Percentiles rank a stretch among this genome's conserved stretches.
Conservation (phyloP, 1,140 invertebrate genomes). For the Prorops nasuta region DNA sequence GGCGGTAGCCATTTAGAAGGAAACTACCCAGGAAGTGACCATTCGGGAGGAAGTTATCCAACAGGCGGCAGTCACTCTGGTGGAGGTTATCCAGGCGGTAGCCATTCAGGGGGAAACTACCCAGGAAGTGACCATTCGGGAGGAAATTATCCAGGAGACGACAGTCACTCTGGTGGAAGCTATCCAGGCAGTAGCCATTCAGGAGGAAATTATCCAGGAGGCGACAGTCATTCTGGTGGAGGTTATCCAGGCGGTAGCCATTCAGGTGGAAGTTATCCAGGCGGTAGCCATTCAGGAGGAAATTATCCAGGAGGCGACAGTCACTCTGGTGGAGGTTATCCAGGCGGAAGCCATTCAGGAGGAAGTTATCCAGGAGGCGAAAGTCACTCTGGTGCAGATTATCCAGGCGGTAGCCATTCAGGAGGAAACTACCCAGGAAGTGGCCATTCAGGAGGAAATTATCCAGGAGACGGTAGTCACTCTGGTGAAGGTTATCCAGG, state of each 20-base stretch:
- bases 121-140: neutral
- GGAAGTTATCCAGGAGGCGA: no score
- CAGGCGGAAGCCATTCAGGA: no score
- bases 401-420: conserved; percentile 1
- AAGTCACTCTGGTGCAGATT: neutral
- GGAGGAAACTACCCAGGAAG: neutral
- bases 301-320: neutral
- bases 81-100: conserved; percentile 4
- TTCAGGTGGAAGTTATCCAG: neutral
- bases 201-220: neutral
- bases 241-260: neutral
- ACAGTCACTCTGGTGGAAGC: neutral
- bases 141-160: neutral
- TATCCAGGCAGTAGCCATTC: conserved; percentile 2
- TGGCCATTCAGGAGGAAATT: neutral
- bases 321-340: no score
- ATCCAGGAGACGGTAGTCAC: neutral
- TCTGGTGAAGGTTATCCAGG: neutral
- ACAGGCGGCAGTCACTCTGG: conserved; percentile 3
- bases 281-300: conserved; percentile 2
- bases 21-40: neutral
- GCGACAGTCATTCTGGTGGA: conserved; percentile 6
- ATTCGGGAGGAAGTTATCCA: neutral
- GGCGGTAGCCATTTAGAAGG: neutral
- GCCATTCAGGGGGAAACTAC: neutral